Conservation (phyloP, 1,140 invertebrate species). For the Cecropterus lyciades region DNA sequence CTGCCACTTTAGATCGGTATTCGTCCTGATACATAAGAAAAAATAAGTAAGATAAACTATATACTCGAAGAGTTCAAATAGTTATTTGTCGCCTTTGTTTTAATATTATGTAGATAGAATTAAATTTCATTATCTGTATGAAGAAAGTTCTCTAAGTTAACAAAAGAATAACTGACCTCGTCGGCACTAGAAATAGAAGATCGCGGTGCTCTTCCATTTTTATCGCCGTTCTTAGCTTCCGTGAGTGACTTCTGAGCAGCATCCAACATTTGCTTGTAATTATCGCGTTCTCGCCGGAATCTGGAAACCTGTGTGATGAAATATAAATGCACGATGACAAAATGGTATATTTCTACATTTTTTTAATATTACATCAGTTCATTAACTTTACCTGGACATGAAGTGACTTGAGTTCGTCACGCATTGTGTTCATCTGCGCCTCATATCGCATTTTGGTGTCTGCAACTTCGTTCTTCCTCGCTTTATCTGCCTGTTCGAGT, state of each 20-base stretch:
- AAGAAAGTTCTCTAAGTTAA: too few relatives aligned
- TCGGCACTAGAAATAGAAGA: constrained; percentile 84
- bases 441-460: constrained; percentile 96
- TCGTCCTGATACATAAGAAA: constrained; percentile 71
- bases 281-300: constrained; percentile 95
- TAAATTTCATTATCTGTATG: too few relatives aligned
- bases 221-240: constrained; percentile 87
- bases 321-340: neutral
- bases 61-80: too few relatives aligned
- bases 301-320: constrained; percentile 82
- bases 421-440: constrained; percentile 92
- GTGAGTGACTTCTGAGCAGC: constrained; percentile 92
- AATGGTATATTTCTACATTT: too few relatives aligned
- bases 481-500: constrained; percentile 91
- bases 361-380: too few relatives aligned
- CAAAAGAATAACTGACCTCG: constrained; percentile 78
- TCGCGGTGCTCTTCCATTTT: constrained; percentile 56
- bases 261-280: constrained; percentile 96
- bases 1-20: constrained; percentile 86
- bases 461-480: constrained; percentile 92
- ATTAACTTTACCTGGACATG: constrained; percentile 88
- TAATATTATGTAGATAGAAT: too few relatives aligned
- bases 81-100: too few relatives aligned
- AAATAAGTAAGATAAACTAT: neutral
- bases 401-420: constrained; percentile 93